Percentiles rank a stretch among this genome's conserved stretches.
Conservation (phyloP, 2,888 invertebrate species). For the Drosophila ustulata region DNA sequence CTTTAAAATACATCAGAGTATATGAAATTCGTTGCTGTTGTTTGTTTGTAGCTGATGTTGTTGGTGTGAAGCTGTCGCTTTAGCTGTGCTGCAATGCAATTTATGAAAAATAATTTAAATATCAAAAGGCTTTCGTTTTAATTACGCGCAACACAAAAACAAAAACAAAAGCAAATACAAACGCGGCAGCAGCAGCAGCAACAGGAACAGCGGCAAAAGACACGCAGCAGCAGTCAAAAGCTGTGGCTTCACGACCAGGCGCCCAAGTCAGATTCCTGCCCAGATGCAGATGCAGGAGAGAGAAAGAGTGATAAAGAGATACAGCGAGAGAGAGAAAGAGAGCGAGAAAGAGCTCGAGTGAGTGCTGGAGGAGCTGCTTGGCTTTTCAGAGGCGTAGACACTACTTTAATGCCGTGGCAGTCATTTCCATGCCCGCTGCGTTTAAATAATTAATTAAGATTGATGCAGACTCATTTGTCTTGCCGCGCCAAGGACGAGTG, state of each 20-base stretch:
- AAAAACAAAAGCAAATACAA: constrained; percentile 63
- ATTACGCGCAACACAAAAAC: constrained; percentile 75
- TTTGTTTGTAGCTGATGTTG: constrained; percentile 10
- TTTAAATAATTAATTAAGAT: constrained; percentile 82
- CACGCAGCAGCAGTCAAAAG: constrained; percentile 48
- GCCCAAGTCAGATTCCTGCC: constrained; percentile 27
- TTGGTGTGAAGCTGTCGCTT: constrained; percentile 34
- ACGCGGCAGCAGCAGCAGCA: constrained; percentile 29
- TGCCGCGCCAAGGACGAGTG: constrained; percentile 63
- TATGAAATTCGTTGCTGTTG: constrained; percentile 6
- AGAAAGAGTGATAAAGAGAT: background rate
- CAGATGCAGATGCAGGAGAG: constrained; percentile 8
- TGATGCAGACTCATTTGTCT: constrained; percentile 82
- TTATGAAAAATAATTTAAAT: constrained; percentile 82
- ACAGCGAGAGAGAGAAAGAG: constrained; percentile 6
- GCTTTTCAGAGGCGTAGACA: constrained; percentile 44
- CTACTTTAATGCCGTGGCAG: constrained; percentile 72
- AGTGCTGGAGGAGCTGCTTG: constrained; percentile 13
- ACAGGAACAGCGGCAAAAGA: constrained; percentile 8
- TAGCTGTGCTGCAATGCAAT: constrained; percentile 70
- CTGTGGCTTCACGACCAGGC: constrained; percentile 49
- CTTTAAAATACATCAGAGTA: constrained; percentile 12
- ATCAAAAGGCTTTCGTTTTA: constrained; percentile 82
- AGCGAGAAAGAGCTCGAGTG: background rate
- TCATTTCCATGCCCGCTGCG: constrained; percentile 79